Evolutionary conservation across 2,888 invertebrate species (phyloP).

Genomic region (Rhabditophanes sp.): DNA sequence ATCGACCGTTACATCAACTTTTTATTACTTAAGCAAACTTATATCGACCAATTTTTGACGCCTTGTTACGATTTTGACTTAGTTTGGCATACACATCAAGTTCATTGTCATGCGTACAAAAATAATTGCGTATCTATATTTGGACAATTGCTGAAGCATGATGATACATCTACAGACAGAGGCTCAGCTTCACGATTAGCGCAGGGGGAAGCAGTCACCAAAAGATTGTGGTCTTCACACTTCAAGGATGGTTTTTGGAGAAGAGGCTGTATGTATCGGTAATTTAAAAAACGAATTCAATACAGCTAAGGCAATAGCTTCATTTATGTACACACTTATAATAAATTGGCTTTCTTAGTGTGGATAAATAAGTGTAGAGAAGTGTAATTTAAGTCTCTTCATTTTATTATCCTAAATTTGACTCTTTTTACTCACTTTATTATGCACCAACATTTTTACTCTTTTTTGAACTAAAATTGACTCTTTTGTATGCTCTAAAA

Average conservation of each 20-base stretch:
- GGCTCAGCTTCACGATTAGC: slow-evolving; percentile 22
- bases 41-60: slow-evolving; percentile 47
- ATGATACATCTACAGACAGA: slow-evolving; percentile 47
- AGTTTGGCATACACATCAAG: slow-evolving; percentile 49
- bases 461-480: neutral
- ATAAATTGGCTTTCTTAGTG: too few species aligned
- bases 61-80: slow-evolving; percentile 50
- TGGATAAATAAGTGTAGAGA: too few species aligned
- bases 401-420: too few species aligned
- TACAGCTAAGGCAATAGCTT: slow-evolving; percentile 5
- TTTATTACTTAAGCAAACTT: slow-evolving; percentile 45
- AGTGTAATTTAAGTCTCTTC: neutral
- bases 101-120: slow-evolving; percentile 22
- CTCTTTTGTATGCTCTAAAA: too few species aligned
- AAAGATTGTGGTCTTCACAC: slow-evolving; percentile 46
- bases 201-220: slow-evolving; percentile 46
- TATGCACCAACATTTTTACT: too few species aligned
- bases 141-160: slow-evolving; percentile 46
- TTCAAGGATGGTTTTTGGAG: slow-evolving; percentile 46
- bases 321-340: too few species aligned
- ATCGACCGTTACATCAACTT: slow-evolving; percentile 46
- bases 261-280: slow-evolving; percentile 47
- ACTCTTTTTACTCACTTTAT: too few species aligned
- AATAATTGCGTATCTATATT: slow-evolving; percentile 13
- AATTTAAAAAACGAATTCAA: neutral